phyloP scores from a whole-genome alignment of 2,797 vertebrate genomes.

The Xyrichtys novacula region DNA sequence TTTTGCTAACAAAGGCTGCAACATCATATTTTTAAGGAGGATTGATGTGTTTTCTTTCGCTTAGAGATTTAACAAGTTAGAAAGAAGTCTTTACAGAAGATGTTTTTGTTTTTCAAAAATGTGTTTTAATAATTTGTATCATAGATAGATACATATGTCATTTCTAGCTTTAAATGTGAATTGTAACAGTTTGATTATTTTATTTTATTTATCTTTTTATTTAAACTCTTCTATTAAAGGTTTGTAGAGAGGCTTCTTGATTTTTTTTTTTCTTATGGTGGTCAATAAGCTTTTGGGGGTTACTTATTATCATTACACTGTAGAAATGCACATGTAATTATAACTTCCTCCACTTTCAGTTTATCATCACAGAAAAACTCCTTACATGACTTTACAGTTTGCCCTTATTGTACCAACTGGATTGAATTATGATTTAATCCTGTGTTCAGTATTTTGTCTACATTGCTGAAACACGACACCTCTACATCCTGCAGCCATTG shows the following conservation, averaged over 20 bases:
- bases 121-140: too few species aligned
- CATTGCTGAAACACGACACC: too few species aligned
- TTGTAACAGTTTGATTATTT: neutral
- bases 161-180: neutral
- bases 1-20: too few species aligned
- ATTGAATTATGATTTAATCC: too few species aligned
- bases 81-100: too few species aligned
- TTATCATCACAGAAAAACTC: too few species aligned
- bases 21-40: too few species aligned
- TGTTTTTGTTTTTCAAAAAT: neutral
- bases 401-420: neutral
- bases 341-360: neutral
- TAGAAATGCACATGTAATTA: neutral
- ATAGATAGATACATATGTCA: too few species aligned
- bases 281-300: too few species aligned
- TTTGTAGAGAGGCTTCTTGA: neutral
- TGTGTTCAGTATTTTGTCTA: neutral
- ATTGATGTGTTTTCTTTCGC: too few species aligned
- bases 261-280: neutral
- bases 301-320: neutral
- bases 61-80: too few species aligned
- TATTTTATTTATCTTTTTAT: neutral
- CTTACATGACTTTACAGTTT: too few species aligned
- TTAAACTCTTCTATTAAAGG: neutral
- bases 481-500: constrained; percentile 67